Evolutionary conservation across 2,113 vertebrate species (phyloP).

Genomic region (Hippolais icterina): DNA sequence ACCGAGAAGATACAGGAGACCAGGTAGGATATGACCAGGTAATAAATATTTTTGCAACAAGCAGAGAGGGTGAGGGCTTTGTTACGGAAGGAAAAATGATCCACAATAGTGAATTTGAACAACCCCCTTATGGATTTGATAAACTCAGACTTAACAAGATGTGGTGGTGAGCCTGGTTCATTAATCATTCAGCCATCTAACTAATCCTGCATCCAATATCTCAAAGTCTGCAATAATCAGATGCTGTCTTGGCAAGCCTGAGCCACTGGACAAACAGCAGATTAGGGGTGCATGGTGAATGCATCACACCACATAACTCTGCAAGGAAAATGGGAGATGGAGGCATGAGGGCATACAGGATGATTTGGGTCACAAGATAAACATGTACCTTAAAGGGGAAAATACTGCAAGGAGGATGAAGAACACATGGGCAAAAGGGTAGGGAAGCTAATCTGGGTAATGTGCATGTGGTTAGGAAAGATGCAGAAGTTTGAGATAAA

Average conservation of each 20-base stretch:
- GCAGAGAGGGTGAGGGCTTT: background rate
- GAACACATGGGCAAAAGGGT: background rate
- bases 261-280: background rate
- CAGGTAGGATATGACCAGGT: background rate
- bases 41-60: background rate
- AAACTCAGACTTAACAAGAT: background rate
- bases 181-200: background rate
- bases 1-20: background rate
- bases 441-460: background rate
- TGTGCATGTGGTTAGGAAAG: background rate
- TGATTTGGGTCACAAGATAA: background rate
- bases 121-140: constrained; percentile 9
- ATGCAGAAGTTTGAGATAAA: background rate
- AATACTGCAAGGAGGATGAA: background rate
- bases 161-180: background rate
- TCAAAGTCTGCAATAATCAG: background rate
- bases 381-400: background rate
- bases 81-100: background rate
- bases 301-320: background rate
- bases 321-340: fast-evolving
- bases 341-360: background rate
- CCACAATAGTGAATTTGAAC: background rate
- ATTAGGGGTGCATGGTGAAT: background rate
- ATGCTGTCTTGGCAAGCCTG: background rate
- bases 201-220: background rate